Conservation (phyloP, 2,113 vertebrate species). For the Dunckerocampus dactyliophorus region DNA sequence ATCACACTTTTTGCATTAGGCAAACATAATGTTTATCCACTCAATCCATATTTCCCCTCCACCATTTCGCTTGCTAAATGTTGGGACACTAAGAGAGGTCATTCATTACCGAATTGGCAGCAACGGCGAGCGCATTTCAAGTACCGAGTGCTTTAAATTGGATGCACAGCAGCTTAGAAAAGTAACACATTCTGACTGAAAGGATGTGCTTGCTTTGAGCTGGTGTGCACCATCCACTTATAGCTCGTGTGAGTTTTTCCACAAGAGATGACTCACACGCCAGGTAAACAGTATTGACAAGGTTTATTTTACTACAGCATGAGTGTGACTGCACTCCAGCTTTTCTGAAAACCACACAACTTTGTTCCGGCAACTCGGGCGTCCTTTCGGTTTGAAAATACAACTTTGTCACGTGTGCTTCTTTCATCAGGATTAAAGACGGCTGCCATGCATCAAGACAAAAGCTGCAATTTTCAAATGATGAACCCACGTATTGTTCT, state of each 20-base stretch:
- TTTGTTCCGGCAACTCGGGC: conserved; percentile 5
- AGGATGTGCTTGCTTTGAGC: background rate
- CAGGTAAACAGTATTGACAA: too few species aligned
- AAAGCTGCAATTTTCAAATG: too few species aligned
- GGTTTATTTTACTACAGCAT: too few species aligned
- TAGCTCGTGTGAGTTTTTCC: background rate
- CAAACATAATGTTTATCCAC: background rate
- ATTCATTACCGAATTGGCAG: conserved; percentile 67
- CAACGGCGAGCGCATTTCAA: conserved; percentile 56
- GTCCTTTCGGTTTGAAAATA: conserved; percentile 32
- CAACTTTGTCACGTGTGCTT: conserved; percentile 33
- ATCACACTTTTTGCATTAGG: background rate
- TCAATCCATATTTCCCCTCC: conserved; percentile 1
- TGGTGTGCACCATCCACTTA: background rate
- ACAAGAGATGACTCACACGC: background rate
- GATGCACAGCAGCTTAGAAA: conserved; percentile 61
- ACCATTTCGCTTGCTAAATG: conserved; percentile 53
- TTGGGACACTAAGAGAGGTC: conserved; percentile 49
- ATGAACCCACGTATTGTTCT: too few species aligned
- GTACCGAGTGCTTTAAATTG: conserved; percentile 43
- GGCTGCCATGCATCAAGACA: background rate
- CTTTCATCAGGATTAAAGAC: conserved; percentile 42
- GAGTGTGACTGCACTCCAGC: too few species aligned
- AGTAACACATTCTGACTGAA: conserved; percentile 41
- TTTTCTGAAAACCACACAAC: too few species aligned